A percentile compares a stretch with the other conserved stretches of the same genome.
Evolutionary conservation across 2,113 vertebrate species (phyloP).

Genomic region (Dasyornis broadbenti): DNA sequence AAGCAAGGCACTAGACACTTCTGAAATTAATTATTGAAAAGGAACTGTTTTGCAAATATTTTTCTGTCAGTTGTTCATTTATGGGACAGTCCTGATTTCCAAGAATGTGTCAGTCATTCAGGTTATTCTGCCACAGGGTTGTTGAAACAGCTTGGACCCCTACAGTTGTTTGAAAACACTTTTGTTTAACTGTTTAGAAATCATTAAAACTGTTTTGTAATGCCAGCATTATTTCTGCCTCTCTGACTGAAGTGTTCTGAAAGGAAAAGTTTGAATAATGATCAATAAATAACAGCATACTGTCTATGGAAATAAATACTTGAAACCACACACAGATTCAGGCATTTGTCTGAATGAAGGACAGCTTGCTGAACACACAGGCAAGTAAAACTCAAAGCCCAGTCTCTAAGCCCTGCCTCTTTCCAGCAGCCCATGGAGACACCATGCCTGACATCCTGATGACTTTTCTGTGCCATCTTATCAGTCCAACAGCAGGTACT

Average conservation of each 20-base stretch:
- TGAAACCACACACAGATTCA: not conserved
- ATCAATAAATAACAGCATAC: not conserved
- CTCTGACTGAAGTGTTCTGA: not conserved
- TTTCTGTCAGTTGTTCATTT: not conserved
- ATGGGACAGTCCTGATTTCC: not conserved
- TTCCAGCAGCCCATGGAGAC: rapidly evolving
- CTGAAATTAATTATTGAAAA: not conserved
- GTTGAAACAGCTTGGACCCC: not conserved
- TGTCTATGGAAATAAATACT: not conserved
- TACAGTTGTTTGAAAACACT: not conserved
- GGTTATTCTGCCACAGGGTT: not conserved
- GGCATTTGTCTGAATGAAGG: not conserved
- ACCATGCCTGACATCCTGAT: rapidly evolving
- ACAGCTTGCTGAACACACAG: not conserved
- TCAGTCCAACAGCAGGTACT: rapidly evolving
- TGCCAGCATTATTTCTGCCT: not conserved
- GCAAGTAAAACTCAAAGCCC: not conserved
- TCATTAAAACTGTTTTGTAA: not conserved
- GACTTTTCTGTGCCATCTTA: not conserved
- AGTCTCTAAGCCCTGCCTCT: not conserved
- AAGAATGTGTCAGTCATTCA: not conserved
- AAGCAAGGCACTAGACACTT: not conserved
- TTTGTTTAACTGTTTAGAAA: not conserved
- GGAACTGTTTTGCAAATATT: not conserved
- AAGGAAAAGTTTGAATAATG: not conserved